Evolutionary conservation across 53 echinoderm and acorn worm genomes (phyloP), one percentile per base, ranked within the genome.

Genomic region (Stichopus horrens): DNA sequence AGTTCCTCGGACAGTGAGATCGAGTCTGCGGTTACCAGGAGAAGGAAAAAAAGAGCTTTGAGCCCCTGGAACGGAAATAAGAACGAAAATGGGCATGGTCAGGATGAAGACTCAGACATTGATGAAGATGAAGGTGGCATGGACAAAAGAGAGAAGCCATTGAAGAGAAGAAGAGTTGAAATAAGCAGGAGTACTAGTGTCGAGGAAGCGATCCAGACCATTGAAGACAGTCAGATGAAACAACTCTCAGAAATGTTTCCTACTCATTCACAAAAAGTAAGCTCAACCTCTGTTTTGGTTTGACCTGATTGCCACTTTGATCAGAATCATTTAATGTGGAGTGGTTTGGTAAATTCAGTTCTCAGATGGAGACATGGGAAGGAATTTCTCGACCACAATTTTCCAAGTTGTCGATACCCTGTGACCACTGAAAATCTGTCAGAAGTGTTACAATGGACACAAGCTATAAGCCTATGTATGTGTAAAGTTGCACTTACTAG

Each of bases 241-340:
- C 79, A 93, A 73, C 88, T 93, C 0, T 23, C 11, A 58, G 84
- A 88, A 75, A 88, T 90, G 88, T 93, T 93, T 59, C 93, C 93
- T 19, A 60, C 73, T 10, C 88, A 90, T 23, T 71, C 88, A 9
- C 66, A 71, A 54, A 88, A 93, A 88, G 93, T 90, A 54, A 74
- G 84, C 37, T 9, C 11, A 76, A 76, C 13, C 37, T 67, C 52
- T 13, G 21, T 58, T 60, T 23, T 6, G 16, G 60, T 60, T 5
- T 37, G 37, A 2, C 37, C 37, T 37, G 37, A 37, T 37, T 37
- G 37, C 37, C 37, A 37, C 37, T 0, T 1, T 37, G 37, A 37
- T 0, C 2, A 2, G 37, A 37, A 0, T 37, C 37, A 37, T 37
- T 37, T 0, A 37, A 37, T 37, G 37, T 37, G 37, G 37, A 37